A percentile compares a stretch with the other conserved stretches of the same genome.
phyloP scores from a whole-genome alignment of 2,888 invertebrate species.

The Calameuta idolon region DNA sequence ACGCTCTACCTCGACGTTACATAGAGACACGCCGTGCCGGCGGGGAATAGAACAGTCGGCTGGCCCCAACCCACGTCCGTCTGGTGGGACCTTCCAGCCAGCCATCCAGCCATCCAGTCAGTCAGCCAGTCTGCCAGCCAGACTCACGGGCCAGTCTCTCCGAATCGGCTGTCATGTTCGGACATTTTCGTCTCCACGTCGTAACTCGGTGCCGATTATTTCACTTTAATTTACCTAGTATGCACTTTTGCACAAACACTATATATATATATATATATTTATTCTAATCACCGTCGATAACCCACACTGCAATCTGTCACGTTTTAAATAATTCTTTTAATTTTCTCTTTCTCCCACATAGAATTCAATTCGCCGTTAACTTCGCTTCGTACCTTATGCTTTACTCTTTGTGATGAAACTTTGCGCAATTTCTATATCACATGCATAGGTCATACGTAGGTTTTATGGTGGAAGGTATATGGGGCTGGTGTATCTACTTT shows the following conservation, averaged over 20 bases:
- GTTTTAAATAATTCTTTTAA: not conserved
- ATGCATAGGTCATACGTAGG: not conserved
- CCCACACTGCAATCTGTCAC: not conserved
- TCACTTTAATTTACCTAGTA: not conserved
- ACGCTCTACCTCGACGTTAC: not conserved
- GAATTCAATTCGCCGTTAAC: not conserved
- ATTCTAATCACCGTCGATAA: not conserved
- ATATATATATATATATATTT: not conserved
- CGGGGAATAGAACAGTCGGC: not conserved
- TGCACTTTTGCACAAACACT: not conserved
- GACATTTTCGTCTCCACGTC: constrained; percentile 2
- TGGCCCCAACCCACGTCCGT: not conserved
- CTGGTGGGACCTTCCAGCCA: constrained; percentile 2
- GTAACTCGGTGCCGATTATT: not conserved
- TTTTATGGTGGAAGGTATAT: not conserved
- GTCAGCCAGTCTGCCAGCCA: not conserved
- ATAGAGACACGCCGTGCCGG: not conserved
- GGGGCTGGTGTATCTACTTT: not conserved
- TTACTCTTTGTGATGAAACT: not conserved
- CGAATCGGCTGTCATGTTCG: constrained; percentile 23
- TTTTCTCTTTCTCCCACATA: not conserved
- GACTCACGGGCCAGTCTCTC: constrained; percentile 15
- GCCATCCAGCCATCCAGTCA: not conserved
- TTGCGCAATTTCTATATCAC: not conserved
- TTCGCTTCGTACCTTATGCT: not conserved